A percentile compares a stretch with the other conserved stretches of the same genome.
phyloP scores from a whole-genome alignment of 2,113 vertebrate species.

The Ammodytes marinus region DNA sequence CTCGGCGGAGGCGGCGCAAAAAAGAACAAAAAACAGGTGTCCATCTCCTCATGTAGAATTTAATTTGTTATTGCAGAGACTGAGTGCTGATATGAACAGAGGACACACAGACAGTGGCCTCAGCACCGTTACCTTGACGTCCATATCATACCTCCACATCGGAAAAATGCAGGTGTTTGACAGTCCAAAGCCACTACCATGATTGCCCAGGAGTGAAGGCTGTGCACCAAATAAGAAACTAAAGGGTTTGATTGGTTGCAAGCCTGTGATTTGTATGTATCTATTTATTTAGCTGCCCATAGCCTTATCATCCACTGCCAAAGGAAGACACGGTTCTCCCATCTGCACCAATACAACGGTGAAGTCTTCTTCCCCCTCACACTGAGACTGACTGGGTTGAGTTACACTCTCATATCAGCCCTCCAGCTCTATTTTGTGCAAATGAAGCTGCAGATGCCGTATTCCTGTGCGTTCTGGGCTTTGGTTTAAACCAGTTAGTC shows the following conservation, averaged over 20 bases:
- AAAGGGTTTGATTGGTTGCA: conserved; percentile 14
- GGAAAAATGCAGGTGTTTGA: conserved; percentile 10
- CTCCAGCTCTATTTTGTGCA: neutral
- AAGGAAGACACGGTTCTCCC: conserved; percentile 24
- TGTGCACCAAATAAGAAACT: conserved; percentile 1
- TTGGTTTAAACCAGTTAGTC: conserved; percentile 28
- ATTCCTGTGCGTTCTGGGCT: neutral
- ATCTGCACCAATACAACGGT: conserved; percentile 32
- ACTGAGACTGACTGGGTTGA: conserved; percentile 12
- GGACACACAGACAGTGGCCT: neutral
- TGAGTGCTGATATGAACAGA: neutral
- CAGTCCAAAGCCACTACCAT: neutral
- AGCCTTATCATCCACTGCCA: conserved; percentile 31
- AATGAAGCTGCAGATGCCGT: conserved; percentile 5
- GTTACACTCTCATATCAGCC: conserved; percentile 21
- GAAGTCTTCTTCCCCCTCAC: conserved; percentile 2
- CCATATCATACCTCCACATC: neutral
- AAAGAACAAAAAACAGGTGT: neutral
- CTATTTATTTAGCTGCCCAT: neutral
- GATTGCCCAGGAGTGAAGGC: conserved; percentile 13
- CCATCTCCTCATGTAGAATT: neutral
- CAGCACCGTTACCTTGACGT: neutral
- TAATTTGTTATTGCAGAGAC: neutral
- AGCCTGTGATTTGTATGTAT: neutral
- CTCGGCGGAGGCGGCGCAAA: neutral